phyloP scores from a whole-genome alignment of 1,140 invertebrate genomes.

The Drosophila teissieri region DNA sequence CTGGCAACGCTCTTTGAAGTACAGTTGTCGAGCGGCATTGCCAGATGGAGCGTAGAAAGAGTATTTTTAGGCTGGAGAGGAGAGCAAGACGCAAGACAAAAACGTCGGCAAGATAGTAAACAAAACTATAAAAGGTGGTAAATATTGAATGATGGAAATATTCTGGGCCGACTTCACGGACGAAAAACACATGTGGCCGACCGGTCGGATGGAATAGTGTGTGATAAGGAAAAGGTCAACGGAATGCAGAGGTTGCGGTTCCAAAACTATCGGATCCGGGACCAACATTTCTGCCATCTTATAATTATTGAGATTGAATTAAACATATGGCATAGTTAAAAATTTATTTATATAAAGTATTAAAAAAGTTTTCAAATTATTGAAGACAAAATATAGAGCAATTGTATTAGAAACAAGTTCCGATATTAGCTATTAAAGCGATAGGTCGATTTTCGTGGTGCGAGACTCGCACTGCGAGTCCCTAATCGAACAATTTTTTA shows the following conservation, averaged over 20 bases:
- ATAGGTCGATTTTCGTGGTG: too few species aligned
- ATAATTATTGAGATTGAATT: too few species aligned
- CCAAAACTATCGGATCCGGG: background rate
- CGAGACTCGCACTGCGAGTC: too few species aligned
- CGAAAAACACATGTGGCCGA: conserved; percentile 27
- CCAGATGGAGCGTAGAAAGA: conserved; percentile 64
- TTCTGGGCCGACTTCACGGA: conserved; percentile 10
- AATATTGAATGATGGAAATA: conserved; percentile 52
- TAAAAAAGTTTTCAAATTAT: too few species aligned
- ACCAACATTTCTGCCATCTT: background rate
- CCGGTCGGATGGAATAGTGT: background rate
- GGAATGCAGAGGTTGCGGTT: background rate
- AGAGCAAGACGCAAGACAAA: conserved; percentile 27
- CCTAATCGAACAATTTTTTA: too few species aligned
- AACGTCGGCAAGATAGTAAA: conserved; percentile 37
- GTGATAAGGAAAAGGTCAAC: conserved; percentile 18
- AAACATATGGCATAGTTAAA: too few species aligned
- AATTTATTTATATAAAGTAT: too few species aligned
- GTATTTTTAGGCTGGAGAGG: conserved; percentile 40
- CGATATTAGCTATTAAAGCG: too few species aligned
- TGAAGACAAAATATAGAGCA: too few species aligned
- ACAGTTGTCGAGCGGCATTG: conserved; percentile 72
- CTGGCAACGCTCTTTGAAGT: conserved; percentile 76
- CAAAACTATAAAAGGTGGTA: conserved; percentile 55
- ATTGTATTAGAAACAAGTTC: too few species aligned